These are phyloP conservation scores for Hexactinellida sp. DNA, from an alignment of 37 sponge, comb jelly and placozoan species.

Conservation along the genomic window DNA sequence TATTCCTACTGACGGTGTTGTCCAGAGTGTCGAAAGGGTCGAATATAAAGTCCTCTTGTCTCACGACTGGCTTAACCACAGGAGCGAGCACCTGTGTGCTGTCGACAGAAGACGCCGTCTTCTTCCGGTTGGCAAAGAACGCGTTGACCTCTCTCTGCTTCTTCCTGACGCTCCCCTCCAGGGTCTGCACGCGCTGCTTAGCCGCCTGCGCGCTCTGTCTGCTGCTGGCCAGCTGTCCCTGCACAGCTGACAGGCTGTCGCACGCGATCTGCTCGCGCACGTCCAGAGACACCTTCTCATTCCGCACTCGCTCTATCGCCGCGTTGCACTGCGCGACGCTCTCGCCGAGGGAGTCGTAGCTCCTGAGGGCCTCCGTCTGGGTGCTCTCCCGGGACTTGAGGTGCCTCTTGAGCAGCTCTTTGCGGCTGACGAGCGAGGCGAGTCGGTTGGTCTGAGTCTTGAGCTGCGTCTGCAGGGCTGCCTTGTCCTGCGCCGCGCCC, in stretches of 20 bases:
- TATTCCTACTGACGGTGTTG: neutral
- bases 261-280: neutral
- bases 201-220: neutral
- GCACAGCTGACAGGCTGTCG: neutral
- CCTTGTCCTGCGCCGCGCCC: neutral
- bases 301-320: neutral
- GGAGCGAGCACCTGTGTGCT: neutral
- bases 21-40: neutral
- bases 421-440: neutral
- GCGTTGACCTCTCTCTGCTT: neutral
- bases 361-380: neutral
- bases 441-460: slow-evolving; percentile 4
- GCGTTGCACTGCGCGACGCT: neutral
- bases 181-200: neutral
- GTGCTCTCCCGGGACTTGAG: neutral
- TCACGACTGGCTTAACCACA: neutral
- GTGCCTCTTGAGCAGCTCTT: neutral
- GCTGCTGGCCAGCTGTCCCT: neutral
- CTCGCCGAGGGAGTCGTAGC: neutral
- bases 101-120: neutral
- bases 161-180: neutral
- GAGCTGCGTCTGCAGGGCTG: neutral
- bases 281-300: neutral
- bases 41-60: neutral
- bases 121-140: neutral